Evolutionary conservation across 2,888 invertebrate species (phyloP).

Genomic region (Gasteruption jaculator): DNA sequence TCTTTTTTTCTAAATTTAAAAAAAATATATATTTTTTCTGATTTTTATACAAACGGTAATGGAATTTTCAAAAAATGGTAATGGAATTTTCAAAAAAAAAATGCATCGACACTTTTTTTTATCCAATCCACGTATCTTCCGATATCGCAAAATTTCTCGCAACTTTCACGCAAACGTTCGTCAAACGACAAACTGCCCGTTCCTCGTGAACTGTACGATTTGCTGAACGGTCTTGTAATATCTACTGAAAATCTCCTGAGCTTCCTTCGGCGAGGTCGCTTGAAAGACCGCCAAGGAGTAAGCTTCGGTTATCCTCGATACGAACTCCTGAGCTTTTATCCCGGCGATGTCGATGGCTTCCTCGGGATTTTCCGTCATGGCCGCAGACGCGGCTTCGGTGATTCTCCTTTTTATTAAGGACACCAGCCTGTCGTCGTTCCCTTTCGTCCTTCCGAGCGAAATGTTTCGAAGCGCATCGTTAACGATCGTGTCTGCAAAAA

Average conservation of each 20-base stretch:
- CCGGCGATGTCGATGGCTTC: slow-evolving; percentile 32
- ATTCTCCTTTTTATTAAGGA: slow-evolving; percentile 30
- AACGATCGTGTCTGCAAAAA: no score
- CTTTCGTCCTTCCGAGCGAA: slow-evolving; percentile 21
- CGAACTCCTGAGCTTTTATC: slow-evolving; percentile 31
- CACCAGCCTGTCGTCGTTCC: slow-evolving; percentile 28
- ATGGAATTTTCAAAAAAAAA: no score
- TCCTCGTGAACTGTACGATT: slow-evolving; percentile 36
- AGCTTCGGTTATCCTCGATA: slow-evolving; percentile 34
- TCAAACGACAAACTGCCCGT: slow-evolving; percentile 25
- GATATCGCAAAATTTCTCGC: not conserved
- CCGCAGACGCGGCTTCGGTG: slow-evolving; percentile 25
- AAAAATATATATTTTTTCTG: no score
- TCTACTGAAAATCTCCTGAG: slow-evolving; percentile 27
- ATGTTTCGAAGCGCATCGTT: slow-evolving; percentile 23
- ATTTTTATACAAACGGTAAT: no score
- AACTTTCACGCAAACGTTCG: no score
- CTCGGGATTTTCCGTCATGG: slow-evolving; percentile 24
- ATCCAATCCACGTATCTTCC: no score
- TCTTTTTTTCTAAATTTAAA: no score
- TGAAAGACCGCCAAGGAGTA: slow-evolving; percentile 36
- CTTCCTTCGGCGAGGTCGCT: slow-evolving; percentile 30
- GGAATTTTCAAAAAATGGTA: no score
- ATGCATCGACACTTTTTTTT: no score
- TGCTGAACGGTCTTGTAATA: slow-evolving; percentile 33